A percentile compares a stretch with the other conserved stretches of the same genome.
These are phyloP conservation scores for Drosophila ogumai DNA, from an alignment of 1,140 invertebrate genomes.

Conservation along the genomic window DNA sequence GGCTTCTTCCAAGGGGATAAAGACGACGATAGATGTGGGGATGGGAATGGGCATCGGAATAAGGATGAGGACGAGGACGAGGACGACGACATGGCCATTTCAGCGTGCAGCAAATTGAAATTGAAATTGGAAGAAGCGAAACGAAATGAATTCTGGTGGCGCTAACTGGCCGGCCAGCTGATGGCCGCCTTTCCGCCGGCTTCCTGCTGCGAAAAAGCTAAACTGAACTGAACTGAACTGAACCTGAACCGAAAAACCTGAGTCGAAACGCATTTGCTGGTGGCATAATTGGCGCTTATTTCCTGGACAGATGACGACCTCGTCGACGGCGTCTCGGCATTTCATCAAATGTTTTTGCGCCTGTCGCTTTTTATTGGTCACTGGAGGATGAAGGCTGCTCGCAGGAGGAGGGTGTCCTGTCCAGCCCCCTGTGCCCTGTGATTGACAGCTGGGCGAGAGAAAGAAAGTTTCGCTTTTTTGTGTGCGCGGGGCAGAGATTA, in stretches of 20 bases:
- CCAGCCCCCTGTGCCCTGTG: conserved; percentile 35
- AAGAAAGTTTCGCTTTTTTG: conserved; percentile 41
- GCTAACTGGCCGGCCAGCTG: conserved; percentile 71
- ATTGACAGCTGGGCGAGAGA: conserved; percentile 72
- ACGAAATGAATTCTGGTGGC: conserved; percentile 78
- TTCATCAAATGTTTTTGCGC: conserved; percentile 77
- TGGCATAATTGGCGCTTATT: conserved; percentile 84
- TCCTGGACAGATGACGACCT: conserved; percentile 77
- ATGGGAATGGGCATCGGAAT: conserved; percentile 3
- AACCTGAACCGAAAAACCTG: conserved; percentile 18
- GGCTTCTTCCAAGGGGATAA: conserved; percentile 39
- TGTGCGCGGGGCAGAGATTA: conserved; percentile 55
- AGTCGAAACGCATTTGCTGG: conserved; percentile 74
- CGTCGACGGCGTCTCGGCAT: conserved; percentile 51
- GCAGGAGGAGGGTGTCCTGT: background rate
- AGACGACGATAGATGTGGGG: conserved; percentile 13
- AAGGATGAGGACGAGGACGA: conserved; percentile 7
- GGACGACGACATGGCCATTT: conserved; percentile 64
- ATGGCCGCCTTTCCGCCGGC: conserved; percentile 50
- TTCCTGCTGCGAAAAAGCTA: conserved; percentile 68
- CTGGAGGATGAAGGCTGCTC: conserved; percentile 55
- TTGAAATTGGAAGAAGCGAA: conserved; percentile 80
- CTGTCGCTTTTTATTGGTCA: conserved; percentile 78
- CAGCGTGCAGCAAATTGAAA: conserved; percentile 73
- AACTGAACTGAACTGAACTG: conserved; percentile 17